Evolutionary conservation across 2,113 vertebrate species (phyloP).

Genomic region (Sapayoa aenigma): DNA sequence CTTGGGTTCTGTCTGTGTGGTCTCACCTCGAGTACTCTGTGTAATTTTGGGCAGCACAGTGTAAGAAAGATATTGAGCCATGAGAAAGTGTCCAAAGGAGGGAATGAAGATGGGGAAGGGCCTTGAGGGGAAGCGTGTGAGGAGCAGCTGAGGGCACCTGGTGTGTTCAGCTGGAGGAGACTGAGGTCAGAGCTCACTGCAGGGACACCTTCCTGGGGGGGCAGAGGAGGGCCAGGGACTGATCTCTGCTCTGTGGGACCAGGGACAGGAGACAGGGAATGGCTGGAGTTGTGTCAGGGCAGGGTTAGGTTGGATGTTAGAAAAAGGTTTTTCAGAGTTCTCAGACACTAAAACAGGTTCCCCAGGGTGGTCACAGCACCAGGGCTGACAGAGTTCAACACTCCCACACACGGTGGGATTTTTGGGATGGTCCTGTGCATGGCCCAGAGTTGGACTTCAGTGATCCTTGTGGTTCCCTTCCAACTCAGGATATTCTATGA

Average conservation of each 20-base stretch:
- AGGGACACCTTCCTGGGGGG: rapidly evolving
- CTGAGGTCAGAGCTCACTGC: neutral
- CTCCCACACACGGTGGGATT: neutral
- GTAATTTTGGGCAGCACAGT: neutral
- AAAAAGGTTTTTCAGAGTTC: neutral
- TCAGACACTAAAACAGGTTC: neutral
- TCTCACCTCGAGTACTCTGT: neutral
- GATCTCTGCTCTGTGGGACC: neutral
- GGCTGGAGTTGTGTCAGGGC: too few relatives aligned
- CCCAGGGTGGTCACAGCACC: neutral
- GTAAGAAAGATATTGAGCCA: rapidly evolving
- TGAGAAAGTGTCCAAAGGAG: neutral
- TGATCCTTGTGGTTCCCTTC: rapidly evolving
- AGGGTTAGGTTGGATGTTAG: neutral
- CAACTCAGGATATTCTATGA: neutral
- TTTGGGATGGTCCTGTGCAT: neutral
- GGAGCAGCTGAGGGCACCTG: neutral
- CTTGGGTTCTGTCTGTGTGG: neutral
- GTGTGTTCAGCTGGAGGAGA: too few relatives aligned
- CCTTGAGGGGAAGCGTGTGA: rapidly evolving
- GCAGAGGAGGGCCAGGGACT: neutral
- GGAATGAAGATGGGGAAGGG: too few relatives aligned
- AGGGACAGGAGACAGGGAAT: neutral
- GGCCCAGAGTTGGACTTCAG: neutral
- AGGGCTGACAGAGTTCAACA: neutral